phyloP scores from a whole-genome alignment of 2,113 vertebrate species.

The Paracanthobrama guichenoti region DNA sequence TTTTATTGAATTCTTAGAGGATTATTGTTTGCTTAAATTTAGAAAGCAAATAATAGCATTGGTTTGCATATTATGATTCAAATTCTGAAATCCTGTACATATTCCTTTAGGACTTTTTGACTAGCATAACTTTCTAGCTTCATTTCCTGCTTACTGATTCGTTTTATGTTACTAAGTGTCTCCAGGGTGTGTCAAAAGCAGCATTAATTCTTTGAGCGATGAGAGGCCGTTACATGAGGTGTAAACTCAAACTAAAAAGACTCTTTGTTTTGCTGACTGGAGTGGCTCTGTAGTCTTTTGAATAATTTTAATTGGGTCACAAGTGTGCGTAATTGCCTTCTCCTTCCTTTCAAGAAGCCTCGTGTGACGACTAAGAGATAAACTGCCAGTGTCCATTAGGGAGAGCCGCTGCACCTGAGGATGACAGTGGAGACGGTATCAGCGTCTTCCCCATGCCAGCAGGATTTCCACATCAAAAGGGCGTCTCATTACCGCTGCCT shows the following conservation, averaged over 20 bases:
- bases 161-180: background rate
- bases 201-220: background rate
- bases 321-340: conserved; percentile 11
- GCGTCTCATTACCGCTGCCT: conserved; percentile 66
- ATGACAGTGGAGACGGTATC: conserved; percentile 63
- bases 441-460: conserved; percentile 53
- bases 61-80: background rate
- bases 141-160: background rate
- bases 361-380: conserved; percentile 51
- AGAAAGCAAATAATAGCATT: background rate
- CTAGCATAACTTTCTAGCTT: background rate
- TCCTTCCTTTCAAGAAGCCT: conserved; percentile 2
- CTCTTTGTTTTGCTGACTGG: conserved; percentile 20
- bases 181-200: background rate
- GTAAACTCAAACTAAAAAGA: conserved; percentile 6
- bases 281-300: background rate
- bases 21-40: background rate
- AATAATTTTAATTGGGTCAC: conserved; percentile 19
- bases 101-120: background rate
- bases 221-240: conserved; percentile 5
- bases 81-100: background rate
- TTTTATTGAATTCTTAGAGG: background rate
- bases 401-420: conserved; percentile 61
- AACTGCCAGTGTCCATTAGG: conserved; percentile 52
- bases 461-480: conserved; percentile 75